Base-by-base conservation (phyloP, 2,113 vertebrate genomes). In the Crotalus helleri region DNA sequence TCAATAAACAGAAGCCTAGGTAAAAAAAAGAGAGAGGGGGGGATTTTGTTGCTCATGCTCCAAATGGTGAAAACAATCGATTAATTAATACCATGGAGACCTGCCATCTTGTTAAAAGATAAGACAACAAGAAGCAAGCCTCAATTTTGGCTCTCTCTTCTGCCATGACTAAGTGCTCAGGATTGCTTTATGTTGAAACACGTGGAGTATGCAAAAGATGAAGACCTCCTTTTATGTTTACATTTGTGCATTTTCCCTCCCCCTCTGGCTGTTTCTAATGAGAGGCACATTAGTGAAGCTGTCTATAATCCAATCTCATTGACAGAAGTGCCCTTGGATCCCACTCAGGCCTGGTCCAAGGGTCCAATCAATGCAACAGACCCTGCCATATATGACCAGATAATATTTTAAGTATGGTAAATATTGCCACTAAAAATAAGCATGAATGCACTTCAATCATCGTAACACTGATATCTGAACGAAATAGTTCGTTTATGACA, bases 1-100 rank as follows among this genome's bases (percentile, higher is more conserved):
- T 97, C 94, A 93, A 97, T 98, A 98, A 98, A 98, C 98, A 98
- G 98, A 98, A 98, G 97, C 96, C 98, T 96, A 98, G 98, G 98
- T 98, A 98, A 98, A 98, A 98, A 98, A 97, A 97, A 98, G 94
- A 94, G 97, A 96, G 49, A 0, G 98, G 97, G 97, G 98, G 94
- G 94, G 97, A 96, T 97, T 98, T 98, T 58, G 61, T 87, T 96
- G 95, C 98, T 97, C 97, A 96, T 97, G 96, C 97, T 97, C 93
- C 69, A 95, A 97, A 98, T 96, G 98, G 97, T 98, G 98, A 98
- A 98, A 98, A 98, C 97, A 97, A 98, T 98, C 98, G 97, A 98
- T 98, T 96, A 98, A 98, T 99, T 98, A 98, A 98, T 97, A 95
- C 97, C 95, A 96, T 97, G 98, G 97, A 98, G 98, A 95, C 86